These are phyloP conservation scores for Centrocercus urophasianus DNA, from an alignment of 2,113 vertebrate genomes.

Conservation along the genomic window DNA sequence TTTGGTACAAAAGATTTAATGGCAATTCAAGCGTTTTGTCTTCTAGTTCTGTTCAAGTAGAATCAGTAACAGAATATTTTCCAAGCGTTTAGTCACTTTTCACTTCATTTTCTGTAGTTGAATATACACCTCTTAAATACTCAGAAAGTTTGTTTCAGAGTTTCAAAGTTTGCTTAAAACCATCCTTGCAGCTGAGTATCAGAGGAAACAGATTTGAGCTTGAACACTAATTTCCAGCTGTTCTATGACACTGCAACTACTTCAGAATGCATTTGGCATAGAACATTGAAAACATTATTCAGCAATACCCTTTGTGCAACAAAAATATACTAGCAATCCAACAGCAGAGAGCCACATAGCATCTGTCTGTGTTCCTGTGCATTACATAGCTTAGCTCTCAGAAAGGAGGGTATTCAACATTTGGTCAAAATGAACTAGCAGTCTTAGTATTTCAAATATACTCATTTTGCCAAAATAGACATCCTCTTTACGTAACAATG, in stretches of 20 bases:
- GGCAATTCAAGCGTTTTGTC: not conserved
- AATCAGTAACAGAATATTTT: slow-evolving; percentile 24
- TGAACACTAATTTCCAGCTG: slow-evolving; percentile 56
- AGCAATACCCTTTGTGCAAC: not conserved
- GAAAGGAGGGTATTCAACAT: slow-evolving; percentile 1
- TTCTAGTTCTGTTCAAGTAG: slow-evolving; percentile 7
- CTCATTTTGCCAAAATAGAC: slow-evolving; percentile 56
- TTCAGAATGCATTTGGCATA: slow-evolving; percentile 14
- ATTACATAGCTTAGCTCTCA: not conserved
- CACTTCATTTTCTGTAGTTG: not conserved
- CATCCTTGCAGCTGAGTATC: not conserved
- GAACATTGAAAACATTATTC: not conserved
- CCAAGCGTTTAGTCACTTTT: not conserved
- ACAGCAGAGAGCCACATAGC: not conserved
- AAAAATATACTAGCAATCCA: not conserved
- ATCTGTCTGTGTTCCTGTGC: slow-evolving; percentile 25
- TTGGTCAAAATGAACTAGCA: slow-evolving; percentile 53
- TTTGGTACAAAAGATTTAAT: not conserved
- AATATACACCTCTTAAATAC: slow-evolving; percentile 17
- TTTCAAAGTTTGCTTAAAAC: slow-evolving; percentile 38
- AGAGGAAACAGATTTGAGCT: slow-evolving; percentile 19
- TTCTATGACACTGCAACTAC: not conserved
- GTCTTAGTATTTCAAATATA: slow-evolving; percentile 43
- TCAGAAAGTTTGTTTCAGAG: slow-evolving; percentile 33
- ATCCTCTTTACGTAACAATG: slow-evolving; percentile 10